phyloP scores from a whole-genome alignment of 2,113 vertebrate species.

The Serilophus lunatus region DNA sequence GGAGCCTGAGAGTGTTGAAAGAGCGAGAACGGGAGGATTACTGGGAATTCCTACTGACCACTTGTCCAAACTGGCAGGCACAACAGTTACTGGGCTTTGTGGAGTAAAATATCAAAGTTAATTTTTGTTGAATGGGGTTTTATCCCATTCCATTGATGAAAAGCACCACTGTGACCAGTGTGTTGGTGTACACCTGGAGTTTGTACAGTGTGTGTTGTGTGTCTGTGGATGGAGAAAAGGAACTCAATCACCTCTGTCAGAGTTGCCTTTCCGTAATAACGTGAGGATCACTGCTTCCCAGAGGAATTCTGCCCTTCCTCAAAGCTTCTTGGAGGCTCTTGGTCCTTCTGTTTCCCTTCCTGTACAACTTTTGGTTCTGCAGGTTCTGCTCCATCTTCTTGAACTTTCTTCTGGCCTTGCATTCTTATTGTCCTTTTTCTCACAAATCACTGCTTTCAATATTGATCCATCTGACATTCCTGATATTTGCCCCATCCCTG shows the following conservation, averaged over 20 bases:
- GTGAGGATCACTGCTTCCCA: neutral
- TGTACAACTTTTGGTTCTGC: neutral
- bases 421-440: neutral
- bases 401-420: neutral
- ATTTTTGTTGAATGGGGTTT: neutral
- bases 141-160: rapidly evolving
- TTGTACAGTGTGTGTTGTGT: rapidly evolving
- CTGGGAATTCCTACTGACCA: neutral
- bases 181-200: neutral
- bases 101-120: neutral
- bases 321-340: neutral
- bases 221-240: neutral
- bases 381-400: neutral
- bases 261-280: neutral
- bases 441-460: neutral
- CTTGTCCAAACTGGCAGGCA: neutral
- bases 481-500: neutral
- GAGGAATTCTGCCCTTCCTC: neutral
- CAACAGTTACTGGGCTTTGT: neutral
- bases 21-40: neutral
- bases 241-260: neutral
- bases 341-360: neutral
- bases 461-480: neutral
- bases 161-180: rapidly evolving
- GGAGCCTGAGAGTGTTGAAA: neutral